Evolutionary conservation across 2,888 invertebrate genomes (phyloP).

Genomic region (Hypena proboscidalis): DNA sequence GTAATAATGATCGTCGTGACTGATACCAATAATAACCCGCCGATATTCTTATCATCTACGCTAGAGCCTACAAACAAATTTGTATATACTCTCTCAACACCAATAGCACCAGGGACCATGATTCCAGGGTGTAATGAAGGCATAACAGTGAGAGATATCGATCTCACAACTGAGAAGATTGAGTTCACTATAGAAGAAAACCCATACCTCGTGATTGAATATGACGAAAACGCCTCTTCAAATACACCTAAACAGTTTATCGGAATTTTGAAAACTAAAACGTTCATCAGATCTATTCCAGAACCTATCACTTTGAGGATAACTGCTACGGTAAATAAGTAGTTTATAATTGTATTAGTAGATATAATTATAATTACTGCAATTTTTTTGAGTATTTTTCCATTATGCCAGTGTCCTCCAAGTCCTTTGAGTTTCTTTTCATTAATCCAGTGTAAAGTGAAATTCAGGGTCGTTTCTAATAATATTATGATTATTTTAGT

Average conservation of each 20-base stretch:
- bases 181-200: constrained; percentile 67
- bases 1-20: constrained; percentile 59
- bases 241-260: constrained; percentile 63
- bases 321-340: constrained; percentile 69
- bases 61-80: too few relatives aligned
- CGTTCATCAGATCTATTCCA: constrained; percentile 64
- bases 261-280: constrained; percentile 61
- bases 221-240: constrained; percentile 48
- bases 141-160: constrained; percentile 78
- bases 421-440: too few relatives aligned
- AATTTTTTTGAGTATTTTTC: too few relatives aligned
- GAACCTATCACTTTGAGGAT: constrained; percentile 63
- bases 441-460: too few relatives aligned
- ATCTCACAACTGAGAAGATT: constrained; percentile 77
- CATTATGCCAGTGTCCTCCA: too few relatives aligned
- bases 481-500: too few relatives aligned
- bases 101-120: constrained; percentile 71
- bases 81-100: constrained; percentile 73
- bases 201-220: constrained; percentile 66
- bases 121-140: constrained; percentile 72
- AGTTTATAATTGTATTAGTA: constrained; percentile 1
- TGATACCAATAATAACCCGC: constrained; percentile 81
- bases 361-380: too few relatives aligned
- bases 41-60: constrained; percentile 63
- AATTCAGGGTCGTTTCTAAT: too few relatives aligned